A percentile compares a stretch with the other conserved stretches of the same genome.
These are phyloP conservation scores for Cyclura pinguis DNA, from an alignment of 2,797 vertebrate genomes.

Conservation along the genomic window DNA sequence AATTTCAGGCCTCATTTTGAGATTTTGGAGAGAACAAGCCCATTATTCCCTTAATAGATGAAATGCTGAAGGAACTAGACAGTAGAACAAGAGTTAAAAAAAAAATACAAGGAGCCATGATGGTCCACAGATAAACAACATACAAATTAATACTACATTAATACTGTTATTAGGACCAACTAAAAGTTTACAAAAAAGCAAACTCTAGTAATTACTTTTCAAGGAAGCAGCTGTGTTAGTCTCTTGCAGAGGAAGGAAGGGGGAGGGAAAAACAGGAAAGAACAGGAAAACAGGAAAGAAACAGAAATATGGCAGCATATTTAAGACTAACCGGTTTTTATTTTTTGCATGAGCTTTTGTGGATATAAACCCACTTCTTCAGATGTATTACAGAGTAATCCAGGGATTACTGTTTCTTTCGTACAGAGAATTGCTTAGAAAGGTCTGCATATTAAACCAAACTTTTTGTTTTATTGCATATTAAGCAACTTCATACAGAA, in stretches of 20 bases:
- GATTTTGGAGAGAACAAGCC: constrained; percentile 7
- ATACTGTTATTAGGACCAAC: not conserved
- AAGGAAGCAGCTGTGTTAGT: too few relatives aligned
- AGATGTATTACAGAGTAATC: too few relatives aligned
- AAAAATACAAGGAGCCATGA: not conserved
- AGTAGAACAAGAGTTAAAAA: not conserved
- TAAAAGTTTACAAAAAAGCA: not conserved
- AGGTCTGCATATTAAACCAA: not conserved
- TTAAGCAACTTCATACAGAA: not conserved
- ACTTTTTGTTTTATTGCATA: not conserved
- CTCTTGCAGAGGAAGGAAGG: too few relatives aligned
- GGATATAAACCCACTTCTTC: too few relatives aligned
- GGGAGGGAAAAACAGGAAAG: too few relatives aligned
- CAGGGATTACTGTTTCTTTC: too few relatives aligned
- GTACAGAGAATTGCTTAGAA: not conserved
- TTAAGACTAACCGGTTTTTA: too few relatives aligned
- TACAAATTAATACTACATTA: not conserved
- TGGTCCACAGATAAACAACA: not conserved
- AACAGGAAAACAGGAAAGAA: too few relatives aligned
- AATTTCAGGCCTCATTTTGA: constrained; percentile 30
- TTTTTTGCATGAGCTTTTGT: too few relatives aligned
- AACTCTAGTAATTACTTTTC: too few relatives aligned
- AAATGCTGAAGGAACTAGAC: not conserved
- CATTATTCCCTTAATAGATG: constrained; percentile 29
- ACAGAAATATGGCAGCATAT: too few relatives aligned